Base-by-base conservation (phyloP, 2,888 invertebrate genomes). In the Orthonychiurus folsomi region DNA sequence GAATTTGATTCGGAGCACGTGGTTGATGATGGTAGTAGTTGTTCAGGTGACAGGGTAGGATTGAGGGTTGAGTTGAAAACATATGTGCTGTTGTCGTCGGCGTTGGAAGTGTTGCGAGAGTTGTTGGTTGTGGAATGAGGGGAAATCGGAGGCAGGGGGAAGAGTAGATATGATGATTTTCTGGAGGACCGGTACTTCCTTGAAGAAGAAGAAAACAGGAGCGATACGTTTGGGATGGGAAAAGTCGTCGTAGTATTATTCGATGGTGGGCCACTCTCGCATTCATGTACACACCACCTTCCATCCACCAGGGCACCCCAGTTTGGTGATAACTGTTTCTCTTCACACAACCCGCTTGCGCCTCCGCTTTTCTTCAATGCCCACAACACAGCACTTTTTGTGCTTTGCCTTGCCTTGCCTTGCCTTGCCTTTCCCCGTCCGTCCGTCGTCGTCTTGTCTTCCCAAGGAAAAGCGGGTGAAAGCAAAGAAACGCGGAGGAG, bases 321-420 rank as follows among this genome's bases (percentile, higher is more conserved):
- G 37, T 37, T 37, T 37, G 37, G 52, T 52, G 52, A 21, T 52
- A 23, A 56, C 60, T 57, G 56, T 53, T 37, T 37, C 37, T 37
- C 37, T 37, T 37, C 37, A 37, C 37, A 37, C 37, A 37, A 37
- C 59, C 65, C 63, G 66, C 67, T 67, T 67, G 69, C 65, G 67
- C 68, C 63, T 65, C 64, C 62, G 60, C 58, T 28, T 52, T 52
- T 52, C 24, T 23, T 52, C 52, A 52, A 52, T 52, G 52, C 52
- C 52, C 52, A 52, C 52, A 52, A 52, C 52, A 52, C 52, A 37
- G 37, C 37, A 37, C 9, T 37, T 37, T 52, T 52, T 52, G 24
- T 52, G 52, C 52, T 52, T 21, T 23, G 24, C 52, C 24, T 52
- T 52, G 52, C 37, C 37, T 37, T 37, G 5, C n/a, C n/a, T n/a